Evolutionary conservation across 2,888 invertebrate genomes (phyloP), one percentile per base, ranked within the genome.

Genomic region (Apotomis betuletana): DNA sequence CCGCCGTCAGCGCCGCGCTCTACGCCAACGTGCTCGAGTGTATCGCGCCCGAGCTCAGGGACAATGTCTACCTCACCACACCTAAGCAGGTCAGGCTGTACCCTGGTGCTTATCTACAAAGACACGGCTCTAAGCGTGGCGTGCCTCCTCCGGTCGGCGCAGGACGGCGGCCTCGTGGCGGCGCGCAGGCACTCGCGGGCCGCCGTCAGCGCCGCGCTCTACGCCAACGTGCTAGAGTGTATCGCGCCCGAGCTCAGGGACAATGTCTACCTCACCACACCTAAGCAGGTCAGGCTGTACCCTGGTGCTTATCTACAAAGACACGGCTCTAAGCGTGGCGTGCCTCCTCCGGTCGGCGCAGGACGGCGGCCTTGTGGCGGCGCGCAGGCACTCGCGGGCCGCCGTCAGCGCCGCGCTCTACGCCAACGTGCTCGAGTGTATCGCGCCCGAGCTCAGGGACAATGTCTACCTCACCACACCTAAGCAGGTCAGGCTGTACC

Each of bases 391-490:
- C 75, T 73, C 81, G n/a, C 78, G 81, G 75, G 77, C 85, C 10
- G 83, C 84, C 41, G 77, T 85, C 67, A 68, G 82, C 77, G 82
- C 84, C 75, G 84, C 15, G 9, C n/a, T 27, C 51, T 91, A 90
- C 81, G 89, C 90, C 62, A 74, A 87, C 63, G 84, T 89, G 36
- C 38, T 91, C 57, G 75, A 79, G 60, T 84, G 84, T 78, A 85
- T 87, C 83, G 77, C 82, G 52, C 77, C 82, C 0, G 81, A 80
- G 3, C 76, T 89, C 13, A 60, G 83, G 1, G 90, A 90, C 75
- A 78, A 85, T 73, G 90, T 87, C 0, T 92, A 90, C 73, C 83
- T 86, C 55, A 79, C 85, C 3, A 78, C 77, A 69, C 91, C 91
- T 0, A 72, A 73, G 6, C 61, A 75, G 76, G 88, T 87, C 12